Evolutionary conservation across 2,113 vertebrate species (phyloP).

Genomic region (Pipra filicauda): DNA sequence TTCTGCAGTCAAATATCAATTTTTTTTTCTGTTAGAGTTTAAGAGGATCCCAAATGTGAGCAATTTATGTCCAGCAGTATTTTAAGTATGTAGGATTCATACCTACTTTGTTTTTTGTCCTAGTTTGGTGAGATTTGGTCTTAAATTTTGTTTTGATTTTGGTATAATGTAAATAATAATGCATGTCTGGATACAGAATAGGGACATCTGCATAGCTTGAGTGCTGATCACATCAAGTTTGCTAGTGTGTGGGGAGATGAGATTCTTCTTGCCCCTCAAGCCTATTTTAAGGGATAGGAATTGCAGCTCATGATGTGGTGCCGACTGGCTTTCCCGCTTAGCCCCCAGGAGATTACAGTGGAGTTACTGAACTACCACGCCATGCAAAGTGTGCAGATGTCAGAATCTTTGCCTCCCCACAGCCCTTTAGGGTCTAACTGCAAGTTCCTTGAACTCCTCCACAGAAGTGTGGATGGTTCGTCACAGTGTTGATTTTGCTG

Average conservation of each 20-base stretch:
- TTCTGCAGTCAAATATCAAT: not conserved
- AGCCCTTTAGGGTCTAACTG: not conserved
- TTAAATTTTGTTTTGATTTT: not conserved
- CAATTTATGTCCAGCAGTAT: not conserved
- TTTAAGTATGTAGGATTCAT: not conserved
- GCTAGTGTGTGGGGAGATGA: not conserved
- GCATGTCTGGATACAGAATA: not conserved
- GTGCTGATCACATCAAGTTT: not conserved
- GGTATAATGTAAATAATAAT: not conserved
- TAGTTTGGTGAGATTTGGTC: not conserved
- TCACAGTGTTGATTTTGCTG: conserved; percentile 29
- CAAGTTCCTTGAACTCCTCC: not conserved
- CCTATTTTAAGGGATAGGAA: not conserved
- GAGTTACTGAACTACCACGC: not conserved
- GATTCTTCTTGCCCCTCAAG: not conserved
- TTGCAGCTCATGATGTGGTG: not conserved
- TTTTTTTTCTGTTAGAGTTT: not conserved
- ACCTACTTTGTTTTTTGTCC: not conserved
- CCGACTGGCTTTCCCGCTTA: accelerated
- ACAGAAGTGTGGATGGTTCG: not conserved
- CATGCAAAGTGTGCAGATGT: not conserved
- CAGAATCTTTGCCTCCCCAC: not conserved
- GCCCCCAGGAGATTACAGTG: not conserved
- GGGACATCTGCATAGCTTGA: not conserved
- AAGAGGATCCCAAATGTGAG: not conserved